phyloP scores from a whole-genome alignment of 2,888 invertebrate genomes.

The Drosophila testacea region DNA sequence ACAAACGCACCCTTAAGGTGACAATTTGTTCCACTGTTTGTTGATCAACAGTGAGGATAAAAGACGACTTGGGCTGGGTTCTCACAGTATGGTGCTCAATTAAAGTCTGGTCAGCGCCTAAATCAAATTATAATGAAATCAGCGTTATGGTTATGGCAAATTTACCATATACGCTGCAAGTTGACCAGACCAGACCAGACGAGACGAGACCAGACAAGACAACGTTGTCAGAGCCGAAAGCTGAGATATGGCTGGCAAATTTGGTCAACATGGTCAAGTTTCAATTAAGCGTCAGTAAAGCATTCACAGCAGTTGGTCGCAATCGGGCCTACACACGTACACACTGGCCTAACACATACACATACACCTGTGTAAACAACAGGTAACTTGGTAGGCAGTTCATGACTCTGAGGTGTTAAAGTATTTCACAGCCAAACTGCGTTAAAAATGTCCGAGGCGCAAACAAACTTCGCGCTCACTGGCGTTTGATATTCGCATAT shows the following conservation, averaged over 20 bases:
- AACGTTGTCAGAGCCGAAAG: conserved; percentile 21
- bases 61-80: conserved; percentile 50
- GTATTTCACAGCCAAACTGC: conserved; percentile 78
- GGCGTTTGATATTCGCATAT: conserved; percentile 36
- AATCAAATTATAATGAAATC: conserved; percentile 80
- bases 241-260: conserved; percentile 56
- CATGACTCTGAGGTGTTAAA: conserved; percentile 79
- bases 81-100: conserved; percentile 80
- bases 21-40: conserved; percentile 26
- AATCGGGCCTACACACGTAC: conserved; percentile 16
- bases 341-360: not conserved
- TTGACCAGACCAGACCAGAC: conserved; percentile 34
- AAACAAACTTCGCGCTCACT: conserved; percentile 50
- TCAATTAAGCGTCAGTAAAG: conserved; percentile 68
- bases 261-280: conserved; percentile 81
- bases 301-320: conserved; percentile 65
- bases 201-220: conserved; percentile 13
- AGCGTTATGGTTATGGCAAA: conserved; percentile 81
- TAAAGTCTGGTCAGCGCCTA: conserved; percentile 74
- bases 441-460: conserved; percentile 58
- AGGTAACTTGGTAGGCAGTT: conserved; percentile 56
- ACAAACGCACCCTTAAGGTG: conserved; percentile 24
- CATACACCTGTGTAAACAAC: conserved; percentile 29
- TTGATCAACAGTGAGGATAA: conserved; percentile 1
- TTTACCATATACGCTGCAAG: conserved; percentile 77